Base-by-base conservation (phyloP, 2,113 vertebrate species). In the Chaetodon auriga region DNA sequence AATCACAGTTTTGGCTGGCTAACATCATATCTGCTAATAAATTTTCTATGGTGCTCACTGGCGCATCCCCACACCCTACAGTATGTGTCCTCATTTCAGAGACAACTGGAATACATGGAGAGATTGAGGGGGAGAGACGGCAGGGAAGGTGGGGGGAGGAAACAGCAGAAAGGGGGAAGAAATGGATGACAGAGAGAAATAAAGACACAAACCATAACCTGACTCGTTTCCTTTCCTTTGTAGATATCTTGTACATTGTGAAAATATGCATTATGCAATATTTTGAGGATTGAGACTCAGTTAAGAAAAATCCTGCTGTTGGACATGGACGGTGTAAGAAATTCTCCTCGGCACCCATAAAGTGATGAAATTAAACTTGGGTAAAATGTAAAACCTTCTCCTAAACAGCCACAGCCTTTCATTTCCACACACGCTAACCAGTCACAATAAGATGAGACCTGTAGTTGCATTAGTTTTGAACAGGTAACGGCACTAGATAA, bases 11-110 rank as follows among this genome's bases (percentile, higher is more conserved):
- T 73, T 73, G 83, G 75, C 58, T 43, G 79, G 78, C 64, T 78
- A 66, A 78, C 82, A 78, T 81, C 64, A 73, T 81, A 80, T 77
- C 82, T 75, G 69, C 83, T 81, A 84, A 92, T 79, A 80, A 14
- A 69, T 87, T 89, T 88, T 80, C 70, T 83, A 83, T 76, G 81
- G 78, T 61, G 71, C 81, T 78, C 70, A 51, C 36, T 78, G 64
- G 43, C 18, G 35, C 60, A 75, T 70, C 84, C 71, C 62, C 69
- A 60, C 79, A 61, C 81, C 70, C 75, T 66, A 63, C 69, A 84
- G 36, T 77, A 71, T 87, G 80, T 92, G 70, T 72, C 78, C 83
- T 81, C 74, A 77, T 81, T 85, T 75, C 73, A 75, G 16, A 80
- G 82, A 89, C 3, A 38, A 80, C 35, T 61, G 58, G 62, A 70